Evolutionary conservation across 2,797 vertebrate genomes (phyloP).

Genomic region (Myotis pilosus): DNA sequence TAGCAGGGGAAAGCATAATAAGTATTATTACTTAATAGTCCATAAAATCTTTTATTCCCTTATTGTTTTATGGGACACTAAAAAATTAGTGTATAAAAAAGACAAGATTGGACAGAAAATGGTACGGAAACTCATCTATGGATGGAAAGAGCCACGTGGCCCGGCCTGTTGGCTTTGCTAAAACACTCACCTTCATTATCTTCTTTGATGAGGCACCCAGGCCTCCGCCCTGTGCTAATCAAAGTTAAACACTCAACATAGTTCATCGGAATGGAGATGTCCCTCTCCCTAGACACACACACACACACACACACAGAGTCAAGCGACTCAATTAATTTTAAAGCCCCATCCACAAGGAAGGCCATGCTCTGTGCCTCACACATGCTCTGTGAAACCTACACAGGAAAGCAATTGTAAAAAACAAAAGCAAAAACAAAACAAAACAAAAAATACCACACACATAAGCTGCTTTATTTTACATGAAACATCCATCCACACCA

Average conservation of each 20-base stretch:
- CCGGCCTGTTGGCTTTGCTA: not conserved
- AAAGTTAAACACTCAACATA: not conserved
- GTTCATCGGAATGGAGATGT: not conserved
- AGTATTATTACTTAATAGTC: not conserved
- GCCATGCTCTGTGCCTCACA: not conserved
- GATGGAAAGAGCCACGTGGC: not conserved
- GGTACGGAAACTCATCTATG: not conserved
- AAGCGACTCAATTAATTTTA: not conserved
- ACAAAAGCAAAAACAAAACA: not conserved
- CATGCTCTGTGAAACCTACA: not conserved
- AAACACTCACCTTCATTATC: not conserved
- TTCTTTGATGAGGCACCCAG: not conserved
- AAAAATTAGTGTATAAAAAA: not conserved
- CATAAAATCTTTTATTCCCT: not conserved
- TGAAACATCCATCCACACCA: slow-evolving; percentile 49
- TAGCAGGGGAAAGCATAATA: not conserved
- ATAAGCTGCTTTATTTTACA: slow-evolving; percentile 54
- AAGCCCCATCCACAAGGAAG: slow-evolving; percentile 25
- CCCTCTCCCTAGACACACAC: not conserved
- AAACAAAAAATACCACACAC: not conserved
- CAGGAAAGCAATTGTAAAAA: not conserved
- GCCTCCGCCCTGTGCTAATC: not conserved
- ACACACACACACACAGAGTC: not conserved
- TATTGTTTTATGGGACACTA: not conserved
- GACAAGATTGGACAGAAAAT: not conserved